Percentiles rank a stretch among this genome's conserved stretches.
These are phyloP conservation scores for Deilephila porcellus DNA, from an alignment of 2,888 invertebrate species.

Conservation along the genomic window DNA sequence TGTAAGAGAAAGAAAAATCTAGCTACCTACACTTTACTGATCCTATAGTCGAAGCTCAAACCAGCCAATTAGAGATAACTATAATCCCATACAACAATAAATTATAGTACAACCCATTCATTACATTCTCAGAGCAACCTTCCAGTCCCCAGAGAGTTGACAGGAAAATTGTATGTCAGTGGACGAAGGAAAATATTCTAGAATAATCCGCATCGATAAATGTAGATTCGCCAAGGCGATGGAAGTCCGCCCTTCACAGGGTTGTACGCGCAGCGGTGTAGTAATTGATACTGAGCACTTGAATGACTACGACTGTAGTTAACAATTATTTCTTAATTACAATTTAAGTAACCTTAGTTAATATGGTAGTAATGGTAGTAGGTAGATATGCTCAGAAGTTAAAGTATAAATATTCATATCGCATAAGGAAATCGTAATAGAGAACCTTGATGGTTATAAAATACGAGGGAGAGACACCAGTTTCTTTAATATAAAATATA, in stretches of 20 bases:
- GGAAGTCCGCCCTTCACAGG: conserved; percentile 1
- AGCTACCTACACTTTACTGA: too few species aligned
- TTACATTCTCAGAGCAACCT: background rate
- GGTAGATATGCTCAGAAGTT: too few species aligned
- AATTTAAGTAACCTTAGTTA: background rate
- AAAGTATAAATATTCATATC: too few species aligned
- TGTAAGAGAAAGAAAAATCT: too few species aligned
- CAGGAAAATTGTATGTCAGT: background rate
- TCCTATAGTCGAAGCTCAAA: too few species aligned
- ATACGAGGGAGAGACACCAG: too few species aligned
- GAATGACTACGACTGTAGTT: background rate
- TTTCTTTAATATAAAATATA: too few species aligned
- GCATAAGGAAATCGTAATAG: too few species aligned
- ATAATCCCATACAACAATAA: background rate
- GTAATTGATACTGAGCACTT: conserved; percentile 4
- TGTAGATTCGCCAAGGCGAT: conserved; percentile 9
- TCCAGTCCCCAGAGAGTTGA: background rate
- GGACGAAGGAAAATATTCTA: background rate
- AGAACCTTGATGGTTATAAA: too few species aligned
- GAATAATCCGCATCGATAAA: conserved; percentile 28
- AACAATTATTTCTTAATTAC: background rate
- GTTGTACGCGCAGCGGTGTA: conserved; percentile 7
- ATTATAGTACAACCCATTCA: conserved; percentile 1
- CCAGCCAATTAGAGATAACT: background rate
- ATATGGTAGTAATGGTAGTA: background rate